Evolutionary conservation across 2,888 invertebrate genomes (phyloP).

Genomic region (Ophioninae sp.): DNA sequence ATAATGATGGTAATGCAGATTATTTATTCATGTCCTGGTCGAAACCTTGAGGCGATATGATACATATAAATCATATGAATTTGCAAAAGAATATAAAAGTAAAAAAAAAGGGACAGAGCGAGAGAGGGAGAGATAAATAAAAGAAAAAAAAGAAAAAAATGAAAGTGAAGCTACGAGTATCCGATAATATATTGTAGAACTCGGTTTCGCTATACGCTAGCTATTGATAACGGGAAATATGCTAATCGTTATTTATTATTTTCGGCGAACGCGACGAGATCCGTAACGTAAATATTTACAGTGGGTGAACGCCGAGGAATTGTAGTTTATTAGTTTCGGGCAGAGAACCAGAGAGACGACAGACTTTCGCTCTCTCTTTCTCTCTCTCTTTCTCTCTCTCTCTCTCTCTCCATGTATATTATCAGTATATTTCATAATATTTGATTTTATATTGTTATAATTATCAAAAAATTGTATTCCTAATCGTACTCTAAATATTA

Average conservation of each 20-base stretch:
- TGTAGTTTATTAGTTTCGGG: constrained; percentile 8
- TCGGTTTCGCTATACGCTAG: neutral
- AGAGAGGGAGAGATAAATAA: no score
- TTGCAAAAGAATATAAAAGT: no score
- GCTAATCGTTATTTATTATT: constrained; percentile 55
- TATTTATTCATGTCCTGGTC: no score
- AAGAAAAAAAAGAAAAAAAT: neutral
- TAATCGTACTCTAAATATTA: no score
- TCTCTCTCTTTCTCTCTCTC: no score
- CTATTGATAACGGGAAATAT: constrained; percentile 51
- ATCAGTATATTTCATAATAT: neutral
- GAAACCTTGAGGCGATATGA: no score
- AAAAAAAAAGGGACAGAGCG: no score
- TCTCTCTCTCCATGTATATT: no score
- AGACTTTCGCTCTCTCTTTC: neutral
- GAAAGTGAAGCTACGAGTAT: neutral
- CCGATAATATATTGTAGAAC: constrained; percentile 6
- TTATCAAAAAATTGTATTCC: no score
- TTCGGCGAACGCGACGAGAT: constrained; percentile 22
- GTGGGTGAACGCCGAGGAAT: constrained; percentile 3
- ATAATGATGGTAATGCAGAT: no score
- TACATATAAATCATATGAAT: no score
- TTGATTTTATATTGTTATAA: neutral
- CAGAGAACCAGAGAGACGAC: neutral
- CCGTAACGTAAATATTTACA: constrained; percentile 17